Evolutionary conservation across 2,797 vertebrate species (phyloP), one percentile per base, ranked within the genome.

Genomic region (Euthynnus affinis): DNA sequence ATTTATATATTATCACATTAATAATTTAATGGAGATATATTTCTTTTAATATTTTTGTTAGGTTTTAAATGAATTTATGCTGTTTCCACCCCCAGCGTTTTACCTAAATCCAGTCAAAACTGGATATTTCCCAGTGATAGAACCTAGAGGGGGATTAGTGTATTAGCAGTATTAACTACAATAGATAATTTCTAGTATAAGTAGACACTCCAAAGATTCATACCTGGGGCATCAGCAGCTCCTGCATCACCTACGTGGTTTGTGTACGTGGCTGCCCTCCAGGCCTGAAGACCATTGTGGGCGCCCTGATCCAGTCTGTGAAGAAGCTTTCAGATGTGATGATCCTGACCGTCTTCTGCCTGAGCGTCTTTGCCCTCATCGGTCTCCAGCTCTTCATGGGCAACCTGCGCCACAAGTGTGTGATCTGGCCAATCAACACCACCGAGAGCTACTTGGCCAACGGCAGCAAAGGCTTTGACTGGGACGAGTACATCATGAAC

Each of bases 291-390:
- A 99, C 98, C 91, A 99, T 99, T 9, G 98, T 99, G 79, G 98
- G 98, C 1, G 98, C 98, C 92, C 96, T 99, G n/a, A 99, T 99
- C 90, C 98, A 99, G 95, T 99, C 98, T 0, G 98, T 99, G 95
- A 99, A 99, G 97, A 99, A 99, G 93, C 96, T 99, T 87, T 99
- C 98, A 0, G 98, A 99, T n/a, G 98, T 99, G 91, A 99, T 99
- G 98, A 99, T 99, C 95, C 93, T 99, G 92, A 99, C 98, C 0
- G 98, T 99, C 70, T 99, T 99, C 94, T 99, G 98, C 85, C 95
- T 99, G 94, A 99, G 98, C 60, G 98, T 99, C 83, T 99, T 99
- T 65, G 98, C 98, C 88, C 96, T 99, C 81, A 99, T 99, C 0
- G 98, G 98, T 71, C 95, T 99, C 78, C 98, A 99, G 95, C 97